phyloP scores from a whole-genome alignment of 2,113 vertebrate genomes.

The Gobius niger region DNA sequence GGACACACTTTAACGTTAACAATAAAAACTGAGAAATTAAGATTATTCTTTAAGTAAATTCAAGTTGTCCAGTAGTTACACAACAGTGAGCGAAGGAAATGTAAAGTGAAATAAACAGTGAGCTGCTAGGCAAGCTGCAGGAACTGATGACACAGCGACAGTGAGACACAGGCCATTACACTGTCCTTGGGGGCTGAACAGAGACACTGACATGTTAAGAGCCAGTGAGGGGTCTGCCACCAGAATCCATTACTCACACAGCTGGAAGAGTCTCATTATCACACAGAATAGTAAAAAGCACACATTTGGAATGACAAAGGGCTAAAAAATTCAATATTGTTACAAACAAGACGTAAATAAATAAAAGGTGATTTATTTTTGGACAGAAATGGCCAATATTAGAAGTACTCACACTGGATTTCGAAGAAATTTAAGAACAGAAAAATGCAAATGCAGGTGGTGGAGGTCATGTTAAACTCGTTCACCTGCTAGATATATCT shows the following conservation, averaged over 20 bases:
- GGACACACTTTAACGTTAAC: too few relatives aligned
- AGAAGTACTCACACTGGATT: too few relatives aligned
- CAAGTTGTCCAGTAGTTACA: background rate
- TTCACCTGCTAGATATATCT: too few relatives aligned
- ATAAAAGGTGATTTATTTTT: too few relatives aligned
- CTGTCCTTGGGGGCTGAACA: slow-evolving; percentile 56
- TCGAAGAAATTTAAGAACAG: too few relatives aligned
- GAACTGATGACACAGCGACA: slow-evolving; percentile 69
- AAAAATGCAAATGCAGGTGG: too few relatives aligned
- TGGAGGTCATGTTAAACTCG: too few relatives aligned
- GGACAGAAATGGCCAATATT: too few relatives aligned
- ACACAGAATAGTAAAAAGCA: background rate
- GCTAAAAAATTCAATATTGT: background rate
- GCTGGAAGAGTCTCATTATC: background rate
- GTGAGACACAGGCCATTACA: slow-evolving; percentile 53
- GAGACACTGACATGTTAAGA: slow-evolving; percentile 31
- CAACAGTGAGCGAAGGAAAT: slow-evolving; percentile 28
- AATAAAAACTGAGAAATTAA: too few relatives aligned
- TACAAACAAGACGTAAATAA: too few relatives aligned
- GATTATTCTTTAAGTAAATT: background rate
- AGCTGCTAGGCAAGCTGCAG: slow-evolving; percentile 48
- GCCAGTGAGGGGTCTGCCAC: slow-evolving; percentile 48
- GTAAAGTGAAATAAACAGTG: slow-evolving; percentile 41
- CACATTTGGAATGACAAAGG: background rate
- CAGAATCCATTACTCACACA: slow-evolving; percentile 15